phyloP scores from a whole-genome alignment of 2,113 vertebrate genomes.

The Acinonyx jubatus region DNA sequence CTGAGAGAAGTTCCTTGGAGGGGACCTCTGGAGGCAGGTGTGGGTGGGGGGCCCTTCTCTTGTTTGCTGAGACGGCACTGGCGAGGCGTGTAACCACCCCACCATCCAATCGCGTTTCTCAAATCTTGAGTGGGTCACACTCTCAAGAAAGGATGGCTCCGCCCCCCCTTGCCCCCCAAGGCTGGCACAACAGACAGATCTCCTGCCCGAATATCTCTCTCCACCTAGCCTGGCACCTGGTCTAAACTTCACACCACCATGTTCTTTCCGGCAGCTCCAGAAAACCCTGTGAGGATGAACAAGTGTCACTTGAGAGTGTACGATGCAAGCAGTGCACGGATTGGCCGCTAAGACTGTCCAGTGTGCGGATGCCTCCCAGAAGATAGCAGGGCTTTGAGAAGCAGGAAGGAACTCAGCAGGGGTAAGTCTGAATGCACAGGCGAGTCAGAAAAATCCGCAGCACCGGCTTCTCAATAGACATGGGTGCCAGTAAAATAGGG shows the following conservation, averaged over 20 bases:
- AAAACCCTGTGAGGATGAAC: background rate
- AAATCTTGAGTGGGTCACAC: background rate
- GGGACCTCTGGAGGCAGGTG: background rate
- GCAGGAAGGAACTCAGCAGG: background rate
- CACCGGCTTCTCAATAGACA: background rate
- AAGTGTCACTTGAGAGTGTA: background rate
- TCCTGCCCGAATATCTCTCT: background rate
- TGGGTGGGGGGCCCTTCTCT: background rate
- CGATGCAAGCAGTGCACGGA: background rate
- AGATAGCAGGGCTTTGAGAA: background rate
- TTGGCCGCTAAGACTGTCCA: background rate
- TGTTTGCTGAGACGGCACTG: background rate
- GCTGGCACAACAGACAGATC: background rate
- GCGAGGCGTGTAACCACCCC: background rate
- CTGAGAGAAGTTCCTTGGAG: background rate
- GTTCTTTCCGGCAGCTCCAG: background rate
- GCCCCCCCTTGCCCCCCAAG: accelerated
- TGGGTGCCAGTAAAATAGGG: background rate
- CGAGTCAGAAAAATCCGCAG: background rate
- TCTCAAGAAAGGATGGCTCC: background rate
- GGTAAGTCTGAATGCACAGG: background rate
- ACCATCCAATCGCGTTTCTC: background rate
- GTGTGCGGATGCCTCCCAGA: background rate
- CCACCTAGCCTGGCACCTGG: background rate
- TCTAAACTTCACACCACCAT: background rate